Evolutionary conservation across 2,797 vertebrate species (phyloP), one percentile per base, ranked within the genome.

Genomic region (Xenopus petersii): DNA sequence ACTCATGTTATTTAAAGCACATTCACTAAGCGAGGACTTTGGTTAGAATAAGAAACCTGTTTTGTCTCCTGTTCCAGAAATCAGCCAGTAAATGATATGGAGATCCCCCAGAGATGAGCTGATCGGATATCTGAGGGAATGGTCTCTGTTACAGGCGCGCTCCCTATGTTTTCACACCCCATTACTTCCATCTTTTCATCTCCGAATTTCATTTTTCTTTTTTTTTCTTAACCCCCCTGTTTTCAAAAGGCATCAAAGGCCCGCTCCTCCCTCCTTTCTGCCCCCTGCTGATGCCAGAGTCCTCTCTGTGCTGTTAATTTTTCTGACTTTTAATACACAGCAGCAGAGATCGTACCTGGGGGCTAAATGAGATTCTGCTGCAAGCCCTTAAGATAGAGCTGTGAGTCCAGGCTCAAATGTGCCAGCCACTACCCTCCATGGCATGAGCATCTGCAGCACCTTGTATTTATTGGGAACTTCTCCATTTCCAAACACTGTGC

Each of bases 281-380:
- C 77, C 77, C 71, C 77, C 77, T 70, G 77, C 77, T 74, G 77
- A 61, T 74, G 88, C 87, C 95, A 94, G 95, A 97, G 98, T 98
- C 97, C 95, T 95, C 95, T 96, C 95, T 98, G 71, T 93, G 93
- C 95, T 98, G 96, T 98, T 99, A 99, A 99, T 99, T 99, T 98
- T 96, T 96, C 95, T 92, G 89, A 93, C 96, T 97, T 96, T 96
- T 98, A 98, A 98, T 98, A 96, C 96, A 95, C 94, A 94, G 95
- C 21, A 21, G 89, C 96, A 98, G 96, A 98, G 95, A 96, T 96
- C 97, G 98, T 94, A 98, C 97, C 97, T 98, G 26, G 96, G 93
- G 97, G 96, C 96, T 96, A 94, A 94, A 94, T 94, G 94, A 93
- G 94, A 93, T 95, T 93, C 91, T 91, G 92, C 93, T 91, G 94